Base-by-base conservation (phyloP, 2,113 vertebrate genomes). In the Camelus bactrianus region DNA sequence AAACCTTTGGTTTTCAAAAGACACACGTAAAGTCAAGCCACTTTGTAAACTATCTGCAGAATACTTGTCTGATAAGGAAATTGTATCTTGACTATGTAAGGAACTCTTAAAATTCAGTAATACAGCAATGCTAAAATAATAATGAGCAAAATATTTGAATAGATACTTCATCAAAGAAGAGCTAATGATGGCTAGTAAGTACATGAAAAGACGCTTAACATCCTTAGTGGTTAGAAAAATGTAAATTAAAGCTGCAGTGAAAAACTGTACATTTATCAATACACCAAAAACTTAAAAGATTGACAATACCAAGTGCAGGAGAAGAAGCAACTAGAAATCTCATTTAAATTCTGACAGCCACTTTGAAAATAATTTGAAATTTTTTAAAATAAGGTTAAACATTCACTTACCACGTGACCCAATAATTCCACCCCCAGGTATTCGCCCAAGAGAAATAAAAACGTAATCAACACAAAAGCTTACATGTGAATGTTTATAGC, bases 401-500 rank as follows among this genome's bases (percentile, higher is more conserved):
- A 86, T 50, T 52, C 62, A 65, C 38, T 73, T 26, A 17, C 32
- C 15, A 54, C 73, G 32, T 35, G 30, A 56, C 35, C 42, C 17
- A 79, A 5, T 42, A 87, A 89, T 91, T 46, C 38, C 28, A 58
- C 72, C 89, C 50, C 3, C 87, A n/a, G 73, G 22, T 87, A 62
- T 80, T 42, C 91, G 67, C 28, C 52, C 60, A 85, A n/a, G 30
- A 89, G 62, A 89, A 92, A 82, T 52, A 4, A 95, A 97, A 93
- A 54, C 38, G 56, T 6, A 81, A 64, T 56, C 48, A 65, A 77
- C 26, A 79, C 17, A 77, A 65, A 89, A 32, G 9, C 32, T 76
- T 87, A 48, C 9, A 75, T 10, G 13, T 42, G 42, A n/a, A 10
- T 48, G 16, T 83, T 83, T 50, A 65, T 15, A 77, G 48, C 6